Base-by-base conservation (phyloP, 2,113 vertebrate species). In the Ifrita kowaldi region DNA sequence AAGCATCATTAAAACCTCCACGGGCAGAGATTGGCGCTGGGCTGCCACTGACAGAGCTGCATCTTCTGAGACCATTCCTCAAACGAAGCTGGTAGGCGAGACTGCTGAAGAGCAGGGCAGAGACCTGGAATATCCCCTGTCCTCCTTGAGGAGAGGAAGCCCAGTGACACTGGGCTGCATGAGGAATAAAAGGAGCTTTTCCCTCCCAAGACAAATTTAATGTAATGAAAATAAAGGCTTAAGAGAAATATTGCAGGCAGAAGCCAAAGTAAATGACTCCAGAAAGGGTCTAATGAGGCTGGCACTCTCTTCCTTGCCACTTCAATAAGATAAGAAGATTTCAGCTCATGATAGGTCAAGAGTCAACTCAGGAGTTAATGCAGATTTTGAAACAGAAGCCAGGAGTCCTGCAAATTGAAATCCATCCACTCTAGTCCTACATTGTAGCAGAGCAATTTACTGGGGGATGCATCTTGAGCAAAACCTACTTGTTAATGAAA, bases 331-430 rank as follows among this genome's bases (percentile, higher is more conserved):
- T 62, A 81, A 91, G 81, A 87, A 81, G 37, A 82, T 95, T 92
- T 93, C 65, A 83, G 37, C 59, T 65, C 46, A 39, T 80, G 78
- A 10, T 24, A 46, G 35, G 47, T 55, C 67, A 95, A 52, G 10
- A 70, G 87, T 91, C 68, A 85, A 5, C 55, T 73, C 6, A 16
- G 63, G 55, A 85, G 46, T 83, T 95, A 93, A 86, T 87, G 82
- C 27, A 93, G 84, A 87, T 73, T 95, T 91, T 87, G 75, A 73
- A 80, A 85, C 11, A 84, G 77, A 76, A 96, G 30, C 57, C 70
- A 93, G 33, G 46, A 87, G 30, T 46, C 55, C 42, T 91, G 59
- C 23, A 87, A 91, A 85, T 91, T 91, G 81, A 83, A 44, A 85
- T 69, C 63, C 19, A 62, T 73, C 67, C 39, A 32, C 35, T 26